Evolutionary conservation across 2,113 vertebrate species (phyloP), one percentile per base, ranked within the genome.

Genomic region (Platysteira castanea): DNA sequence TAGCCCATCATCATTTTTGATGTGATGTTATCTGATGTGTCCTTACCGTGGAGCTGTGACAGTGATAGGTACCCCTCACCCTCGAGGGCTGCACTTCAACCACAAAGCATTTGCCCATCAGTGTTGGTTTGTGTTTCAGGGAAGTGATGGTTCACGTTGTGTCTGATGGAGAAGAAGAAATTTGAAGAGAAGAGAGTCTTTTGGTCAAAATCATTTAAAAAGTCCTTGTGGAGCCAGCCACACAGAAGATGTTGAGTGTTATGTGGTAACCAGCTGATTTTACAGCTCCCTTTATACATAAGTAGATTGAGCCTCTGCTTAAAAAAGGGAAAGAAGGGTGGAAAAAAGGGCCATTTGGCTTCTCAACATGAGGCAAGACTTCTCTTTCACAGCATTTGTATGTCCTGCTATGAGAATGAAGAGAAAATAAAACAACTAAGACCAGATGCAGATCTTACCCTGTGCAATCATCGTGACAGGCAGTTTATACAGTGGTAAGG

Each of bases 391-490:
- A 94, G 28, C 33, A 86, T 10, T 92, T 82, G 22, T 52, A 30
- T 14, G 13, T 81, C 64, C 61, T 31, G 24, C 52, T 90, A 42
- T 73, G 83, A 84, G 73, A 96, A 96, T 27, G 67, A 95, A 90
- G 60, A 73, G 78, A 90, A 89, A 91, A 87, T 90, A 59, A 95
- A 95, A 85, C 71, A 85, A 64, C 54, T n/a, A 88, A 76, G 61
- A 63, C 44, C 73, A 93, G 89, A 94, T 95, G 67, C 53, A 91
- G 71, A 54, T 84, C 92, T 94, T 91, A 96, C 39, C 49, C 50
- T 64, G 47, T 71, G 77, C 91, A 97, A 78, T 95, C 89, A 84
- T 75, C 54, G 23, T 97, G 96, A 95, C 95, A 95, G 68, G 75
- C 16, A 28, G 60, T 92, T 82, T 96, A 91, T 97, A 86, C 61